Evolutionary conservation across 2,797 vertebrate species (phyloP).

Genomic region (Etheostoma nigrum): DNA sequence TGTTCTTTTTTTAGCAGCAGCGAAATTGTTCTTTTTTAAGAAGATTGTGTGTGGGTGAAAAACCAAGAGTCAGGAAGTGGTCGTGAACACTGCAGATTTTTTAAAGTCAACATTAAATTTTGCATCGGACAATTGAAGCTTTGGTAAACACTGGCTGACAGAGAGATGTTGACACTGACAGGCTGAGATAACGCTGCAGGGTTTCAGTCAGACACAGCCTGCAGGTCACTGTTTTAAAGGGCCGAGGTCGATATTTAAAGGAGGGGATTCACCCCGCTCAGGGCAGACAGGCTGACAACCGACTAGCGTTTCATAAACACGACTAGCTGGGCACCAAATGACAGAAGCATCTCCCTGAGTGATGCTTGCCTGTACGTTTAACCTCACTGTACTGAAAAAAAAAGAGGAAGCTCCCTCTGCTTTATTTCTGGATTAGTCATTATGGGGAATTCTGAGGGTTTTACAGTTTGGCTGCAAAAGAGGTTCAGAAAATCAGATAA

Average conservation of each 20-base stretch:
- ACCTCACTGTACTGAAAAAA: slow-evolving; percentile 13
- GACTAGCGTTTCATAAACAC: slow-evolving; percentile 33
- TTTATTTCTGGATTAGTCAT: slow-evolving; percentile 47
- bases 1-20: slow-evolving; percentile 17
- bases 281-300: slow-evolving; percentile 17
- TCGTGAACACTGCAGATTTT: slow-evolving; percentile 18
- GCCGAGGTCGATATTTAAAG: slow-evolving; percentile 34
- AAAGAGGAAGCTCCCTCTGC: slow-evolving; percentile 49
- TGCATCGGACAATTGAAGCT: slow-evolving; percentile 7
- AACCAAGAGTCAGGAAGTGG: slow-evolving; percentile 34
- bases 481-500: slow-evolving; percentile 50
- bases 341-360: slow-evolving; percentile 10
- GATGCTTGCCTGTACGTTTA: not conserved
- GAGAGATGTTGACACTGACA: slow-evolving; percentile 29
- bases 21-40: slow-evolving; percentile 29
- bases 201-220: slow-evolving; percentile 3
- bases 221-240: slow-evolving; percentile 5
- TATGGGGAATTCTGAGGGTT: slow-evolving; percentile 60
- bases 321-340: not conserved
- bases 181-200: slow-evolving; percentile 47
- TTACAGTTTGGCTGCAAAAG: slow-evolving; percentile 34
- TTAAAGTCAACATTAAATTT: slow-evolving; percentile 28
- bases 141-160: slow-evolving; percentile 7
- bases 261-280: slow-evolving; percentile 25
- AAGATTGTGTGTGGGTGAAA: slow-evolving; percentile 24